These are phyloP conservation scores for Geodia barretti DNA, from an alignment of 37 sponge, comb jelly and placozoan genomes.

Conservation along the genomic window DNA sequence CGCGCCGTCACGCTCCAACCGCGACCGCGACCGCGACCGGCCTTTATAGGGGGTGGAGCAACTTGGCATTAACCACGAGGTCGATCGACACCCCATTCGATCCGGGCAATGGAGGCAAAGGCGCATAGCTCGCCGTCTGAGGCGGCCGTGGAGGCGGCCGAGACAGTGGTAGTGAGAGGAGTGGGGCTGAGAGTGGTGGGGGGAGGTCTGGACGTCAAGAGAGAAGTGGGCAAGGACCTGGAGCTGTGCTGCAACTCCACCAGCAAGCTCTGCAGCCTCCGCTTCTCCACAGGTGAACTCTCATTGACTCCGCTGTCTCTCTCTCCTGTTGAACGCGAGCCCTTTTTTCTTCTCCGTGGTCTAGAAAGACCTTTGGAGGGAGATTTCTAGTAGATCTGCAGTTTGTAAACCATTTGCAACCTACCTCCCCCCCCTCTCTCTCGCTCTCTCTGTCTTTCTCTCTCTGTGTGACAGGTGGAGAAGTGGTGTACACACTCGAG, in stretches of 20 bases:
- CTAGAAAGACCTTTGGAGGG: too few relatives aligned
- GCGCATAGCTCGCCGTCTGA: too few relatives aligned
- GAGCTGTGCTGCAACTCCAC: conserved; percentile 15
- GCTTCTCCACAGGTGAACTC: conserved; percentile 16
- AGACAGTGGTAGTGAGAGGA: not conserved
- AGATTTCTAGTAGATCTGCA: too few relatives aligned
- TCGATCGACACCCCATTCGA: too few relatives aligned
- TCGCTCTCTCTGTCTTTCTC: not conserved
- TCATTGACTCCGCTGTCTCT: not conserved
- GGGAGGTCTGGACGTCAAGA: conserved; percentile 6
- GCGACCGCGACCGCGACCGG: too few relatives aligned
- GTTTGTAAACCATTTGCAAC: too few relatives aligned
- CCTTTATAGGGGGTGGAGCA: too few relatives aligned
- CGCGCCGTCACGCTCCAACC: too few relatives aligned
- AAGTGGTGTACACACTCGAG: conserved; percentile 13
- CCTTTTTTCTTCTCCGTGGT: not conserved
- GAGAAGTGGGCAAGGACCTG: not conserved
- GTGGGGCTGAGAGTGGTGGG: conserved; percentile 34
- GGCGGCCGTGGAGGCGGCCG: too few relatives aligned
- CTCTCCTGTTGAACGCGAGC: not conserved
- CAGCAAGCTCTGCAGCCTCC: conserved; percentile 10
- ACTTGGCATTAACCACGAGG: too few relatives aligned
- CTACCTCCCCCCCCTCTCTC: conserved; percentile 4
- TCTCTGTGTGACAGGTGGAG: too few relatives aligned
- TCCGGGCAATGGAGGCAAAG: too few relatives aligned